Evolutionary conservation across 2,797 vertebrate species (phyloP).

Genomic region (Potorous gilbertii): DNA sequence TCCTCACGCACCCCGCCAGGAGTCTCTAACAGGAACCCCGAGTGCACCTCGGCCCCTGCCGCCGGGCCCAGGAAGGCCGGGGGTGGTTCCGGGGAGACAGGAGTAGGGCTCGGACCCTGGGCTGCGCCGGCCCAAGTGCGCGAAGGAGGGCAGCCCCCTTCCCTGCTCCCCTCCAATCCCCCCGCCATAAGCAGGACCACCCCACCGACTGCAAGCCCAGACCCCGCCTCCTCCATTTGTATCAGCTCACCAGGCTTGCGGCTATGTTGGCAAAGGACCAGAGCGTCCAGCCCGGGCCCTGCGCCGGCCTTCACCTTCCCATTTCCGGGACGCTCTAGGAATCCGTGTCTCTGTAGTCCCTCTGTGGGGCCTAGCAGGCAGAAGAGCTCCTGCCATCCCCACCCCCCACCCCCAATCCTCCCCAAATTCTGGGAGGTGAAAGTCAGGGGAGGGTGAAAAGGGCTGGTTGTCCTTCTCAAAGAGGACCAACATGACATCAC

Average conservation of each 20-base stretch:
- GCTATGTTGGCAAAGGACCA: background rate
- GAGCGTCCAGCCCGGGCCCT: background rate
- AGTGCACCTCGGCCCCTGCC: background rate
- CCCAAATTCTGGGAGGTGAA: background rate
- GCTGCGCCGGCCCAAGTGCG: too few species aligned
- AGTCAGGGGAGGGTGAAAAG: background rate
- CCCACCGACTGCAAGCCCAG: background rate
- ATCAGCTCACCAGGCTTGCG: background rate
- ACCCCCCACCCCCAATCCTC: background rate
- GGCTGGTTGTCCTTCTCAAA: too few species aligned
- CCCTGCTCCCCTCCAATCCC: background rate
- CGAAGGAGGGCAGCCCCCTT: background rate
- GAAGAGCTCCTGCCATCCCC: background rate
- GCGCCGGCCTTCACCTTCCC: background rate
- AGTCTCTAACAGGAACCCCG: background rate
- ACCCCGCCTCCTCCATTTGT: background rate
- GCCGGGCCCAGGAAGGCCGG: background rate
- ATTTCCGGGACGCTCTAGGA: background rate
- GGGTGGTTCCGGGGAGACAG: background rate
- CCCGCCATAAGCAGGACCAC: fast-evolving
- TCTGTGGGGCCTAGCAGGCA: background rate
- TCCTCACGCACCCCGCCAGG: background rate
- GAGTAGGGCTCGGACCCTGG: background rate
- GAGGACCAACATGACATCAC: too few species aligned
- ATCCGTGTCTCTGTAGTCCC: background rate